A percentile compares a stretch with the other conserved stretches of the same genome.
These are phyloP conservation scores for Xestia rhomboidea DNA, from an alignment of 2,888 invertebrate species.

Conservation along the genomic window DNA sequence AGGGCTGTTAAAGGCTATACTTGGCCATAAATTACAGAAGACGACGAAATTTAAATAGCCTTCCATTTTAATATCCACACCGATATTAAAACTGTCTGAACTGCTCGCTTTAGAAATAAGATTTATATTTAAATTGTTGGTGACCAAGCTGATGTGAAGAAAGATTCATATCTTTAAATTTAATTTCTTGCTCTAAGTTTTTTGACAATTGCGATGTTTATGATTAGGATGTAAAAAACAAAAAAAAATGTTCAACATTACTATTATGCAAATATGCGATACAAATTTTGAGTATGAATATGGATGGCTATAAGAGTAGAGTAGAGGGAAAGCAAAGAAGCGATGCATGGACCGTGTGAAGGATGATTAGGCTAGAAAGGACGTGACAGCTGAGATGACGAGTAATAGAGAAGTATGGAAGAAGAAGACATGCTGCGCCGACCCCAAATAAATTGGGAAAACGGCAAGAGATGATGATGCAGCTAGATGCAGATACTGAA, in stretches of 20 bases:
- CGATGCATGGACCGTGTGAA: neutral
- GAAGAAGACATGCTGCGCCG: no score
- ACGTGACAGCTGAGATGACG: neutral
- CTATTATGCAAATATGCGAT: no score
- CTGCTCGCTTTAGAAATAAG: slow-evolving; percentile 31
- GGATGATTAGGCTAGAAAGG: neutral
- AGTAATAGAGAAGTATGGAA: neutral
- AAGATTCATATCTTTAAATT: slow-evolving; percentile 5
- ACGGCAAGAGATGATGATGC: no score
- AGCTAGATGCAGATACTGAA: no score
- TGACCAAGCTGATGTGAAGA: neutral
- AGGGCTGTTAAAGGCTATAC: slow-evolving; percentile 48
- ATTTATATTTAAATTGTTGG: slow-evolving; percentile 35
- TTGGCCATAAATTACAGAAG: slow-evolving; percentile 58
- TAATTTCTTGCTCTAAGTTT: no score
- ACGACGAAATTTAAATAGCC: slow-evolving; percentile 59
- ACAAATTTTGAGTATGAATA: no score
- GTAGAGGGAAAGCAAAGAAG: no score
- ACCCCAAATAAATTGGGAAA: no score
- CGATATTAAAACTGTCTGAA: slow-evolving; percentile 58
- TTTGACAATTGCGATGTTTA: neutral
- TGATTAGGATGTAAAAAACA: no score
- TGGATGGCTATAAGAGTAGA: no score
- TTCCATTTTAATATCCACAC: slow-evolving; percentile 45
- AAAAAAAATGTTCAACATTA: no score